Conservation (phyloP, 2,797 vertebrate species). For the Gymnoscopelus braueri region DNA sequence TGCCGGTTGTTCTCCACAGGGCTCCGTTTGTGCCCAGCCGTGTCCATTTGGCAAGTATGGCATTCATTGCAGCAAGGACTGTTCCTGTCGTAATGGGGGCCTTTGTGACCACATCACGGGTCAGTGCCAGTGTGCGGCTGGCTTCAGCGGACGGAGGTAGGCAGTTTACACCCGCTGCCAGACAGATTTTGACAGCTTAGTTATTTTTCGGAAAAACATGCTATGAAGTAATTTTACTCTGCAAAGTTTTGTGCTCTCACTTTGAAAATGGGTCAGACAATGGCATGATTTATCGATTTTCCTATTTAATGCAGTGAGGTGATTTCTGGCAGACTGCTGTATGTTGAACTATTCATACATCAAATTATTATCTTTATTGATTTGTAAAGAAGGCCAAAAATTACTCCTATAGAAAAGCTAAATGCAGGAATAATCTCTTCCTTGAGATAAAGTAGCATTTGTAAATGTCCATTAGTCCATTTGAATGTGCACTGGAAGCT, state of each 20-base stretch:
- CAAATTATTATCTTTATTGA: slow-evolving; percentile 68
- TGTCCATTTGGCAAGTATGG: slow-evolving; percentile 92
- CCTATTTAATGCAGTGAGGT: slow-evolving; percentile 50
- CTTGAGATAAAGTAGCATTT: slow-evolving; percentile 54
- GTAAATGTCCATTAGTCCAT: slow-evolving; percentile 66
- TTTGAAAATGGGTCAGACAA: slow-evolving; percentile 61
- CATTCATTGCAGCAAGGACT: slow-evolving; percentile 96
- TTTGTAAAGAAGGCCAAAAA: slow-evolving; percentile 55
- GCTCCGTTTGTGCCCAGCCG: slow-evolving; percentile 94
- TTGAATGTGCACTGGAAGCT: slow-evolving; percentile 59
- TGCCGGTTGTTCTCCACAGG: slow-evolving; percentile 77
- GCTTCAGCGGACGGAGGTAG: slow-evolving; percentile 96
- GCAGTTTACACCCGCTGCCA: slow-evolving; percentile 21
- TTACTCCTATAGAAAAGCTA: slow-evolving; percentile 53
- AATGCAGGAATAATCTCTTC: slow-evolving; percentile 34
- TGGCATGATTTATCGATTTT: slow-evolving; percentile 54
- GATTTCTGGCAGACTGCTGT: slow-evolving; percentile 38
- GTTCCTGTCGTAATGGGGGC: slow-evolving; percentile 94
- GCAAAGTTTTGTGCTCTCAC: slow-evolving; percentile 39
- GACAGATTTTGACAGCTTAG: not conserved
- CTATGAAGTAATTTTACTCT: slow-evolving; percentile 14
- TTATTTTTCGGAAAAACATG: slow-evolving; percentile 26
- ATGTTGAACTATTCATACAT: slow-evolving; percentile 52
- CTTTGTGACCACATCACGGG: slow-evolving; percentile 94
- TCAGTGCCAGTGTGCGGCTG: slow-evolving; percentile 91